Percentiles rank a stretch among this genome's conserved stretches.
Conservation (phyloP, 2,888 invertebrate genomes). For the Halocaridina rubra region DNA sequence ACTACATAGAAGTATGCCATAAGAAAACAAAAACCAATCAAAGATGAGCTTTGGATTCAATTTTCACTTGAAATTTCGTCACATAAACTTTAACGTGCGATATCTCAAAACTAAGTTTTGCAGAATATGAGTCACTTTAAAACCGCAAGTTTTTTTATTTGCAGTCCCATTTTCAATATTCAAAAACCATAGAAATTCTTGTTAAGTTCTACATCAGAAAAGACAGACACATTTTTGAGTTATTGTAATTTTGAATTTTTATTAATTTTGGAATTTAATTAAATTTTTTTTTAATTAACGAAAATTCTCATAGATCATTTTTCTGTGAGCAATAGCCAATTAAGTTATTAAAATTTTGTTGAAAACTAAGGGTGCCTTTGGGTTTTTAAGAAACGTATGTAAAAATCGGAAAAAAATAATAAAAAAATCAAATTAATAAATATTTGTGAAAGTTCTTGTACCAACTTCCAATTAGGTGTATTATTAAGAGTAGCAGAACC, state of each 20-base stretch:
- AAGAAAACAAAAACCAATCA: background rate
- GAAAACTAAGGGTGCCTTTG: background rate
- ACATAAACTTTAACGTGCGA: background rate
- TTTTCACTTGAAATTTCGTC: background rate
- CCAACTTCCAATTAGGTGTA: no score
- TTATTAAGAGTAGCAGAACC: no score
- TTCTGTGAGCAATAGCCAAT: background rate
- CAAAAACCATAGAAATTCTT: background rate
- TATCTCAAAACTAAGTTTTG: background rate
- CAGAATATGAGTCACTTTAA: background rate
- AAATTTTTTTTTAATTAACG: background rate
- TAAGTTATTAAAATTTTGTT: background rate
- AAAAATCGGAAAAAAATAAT: background rate
- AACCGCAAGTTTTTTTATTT: background rate
- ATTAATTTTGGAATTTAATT: background rate
- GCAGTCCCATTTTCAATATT: background rate
- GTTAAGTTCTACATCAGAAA: background rate
- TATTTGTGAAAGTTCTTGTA: no score
- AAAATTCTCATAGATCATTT: background rate
- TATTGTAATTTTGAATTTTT: background rate
- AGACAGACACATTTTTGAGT: background rate
- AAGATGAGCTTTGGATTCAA: background rate
- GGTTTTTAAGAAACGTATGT: background rate
- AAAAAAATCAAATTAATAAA: no score
- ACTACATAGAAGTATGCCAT: background rate